Evolutionary conservation across 2,888 invertebrate species (phyloP).

Genomic region (Agapostemon virescens): DNA sequence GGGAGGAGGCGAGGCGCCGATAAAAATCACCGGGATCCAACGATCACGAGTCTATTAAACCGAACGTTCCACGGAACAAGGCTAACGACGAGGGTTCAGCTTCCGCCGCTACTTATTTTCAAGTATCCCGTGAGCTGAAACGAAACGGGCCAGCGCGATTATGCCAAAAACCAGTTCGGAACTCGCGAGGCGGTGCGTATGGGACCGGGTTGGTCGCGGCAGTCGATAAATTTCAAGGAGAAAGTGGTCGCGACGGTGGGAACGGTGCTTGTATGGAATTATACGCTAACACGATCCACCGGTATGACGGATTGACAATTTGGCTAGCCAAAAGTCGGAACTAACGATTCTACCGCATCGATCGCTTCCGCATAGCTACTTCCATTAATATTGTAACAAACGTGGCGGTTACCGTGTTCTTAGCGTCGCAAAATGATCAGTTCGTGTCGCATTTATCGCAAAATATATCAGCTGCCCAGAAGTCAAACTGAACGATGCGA

Average conservation of each 20-base stretch:
- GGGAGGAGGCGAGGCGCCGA: not conserved
- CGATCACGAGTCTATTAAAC: slow-evolving; percentile 8
- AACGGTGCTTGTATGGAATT: not conserved
- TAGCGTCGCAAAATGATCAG: too few species aligned
- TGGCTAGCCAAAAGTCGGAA: not conserved
- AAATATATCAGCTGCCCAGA: too few species aligned
- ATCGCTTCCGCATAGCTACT: too few species aligned
- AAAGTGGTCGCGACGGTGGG: slow-evolving; percentile 18
- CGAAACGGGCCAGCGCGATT: slow-evolving; percentile 23
- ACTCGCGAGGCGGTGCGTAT: not conserved
- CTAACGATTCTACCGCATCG: not conserved
- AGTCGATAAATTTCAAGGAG: slow-evolving; percentile 19
- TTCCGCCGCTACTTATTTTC: slow-evolving; percentile 40
- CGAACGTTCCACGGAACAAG: slow-evolving; percentile 22
- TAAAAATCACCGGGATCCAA: slow-evolving; percentile 14
- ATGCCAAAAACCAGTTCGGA: slow-evolving; percentile 51
- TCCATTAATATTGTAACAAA: too few species aligned
- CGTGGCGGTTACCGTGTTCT: too few species aligned
- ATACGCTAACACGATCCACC: not conserved
- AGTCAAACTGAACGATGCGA: too few species aligned
- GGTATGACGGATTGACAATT: not conserved
- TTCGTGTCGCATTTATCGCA: too few species aligned
- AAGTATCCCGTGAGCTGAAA: not conserved
- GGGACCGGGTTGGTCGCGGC: not conserved
- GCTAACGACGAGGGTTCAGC: slow-evolving; percentile 37